Evolutionary conservation across 2,113 vertebrate species (phyloP).

Genomic region (Rhabdomys dilectus): DNA sequence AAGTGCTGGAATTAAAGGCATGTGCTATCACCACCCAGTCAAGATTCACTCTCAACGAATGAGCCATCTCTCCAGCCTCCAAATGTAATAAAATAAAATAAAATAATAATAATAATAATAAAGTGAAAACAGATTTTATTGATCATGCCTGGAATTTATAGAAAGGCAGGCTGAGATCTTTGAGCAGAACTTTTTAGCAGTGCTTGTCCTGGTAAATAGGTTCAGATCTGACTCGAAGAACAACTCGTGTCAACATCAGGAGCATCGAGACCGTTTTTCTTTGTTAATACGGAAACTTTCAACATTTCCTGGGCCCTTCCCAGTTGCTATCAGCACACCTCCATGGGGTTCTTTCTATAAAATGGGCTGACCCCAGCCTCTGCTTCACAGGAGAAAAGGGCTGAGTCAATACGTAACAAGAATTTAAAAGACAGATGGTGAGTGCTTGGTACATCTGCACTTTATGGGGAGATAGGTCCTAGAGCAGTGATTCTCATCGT

Average conservation of each 20-base stretch:
- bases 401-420: neutral
- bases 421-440: neutral
- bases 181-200: neutral
- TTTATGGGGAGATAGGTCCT: fast-evolving
- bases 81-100: neutral
- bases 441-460: neutral
- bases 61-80: neutral
- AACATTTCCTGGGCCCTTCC: neutral
- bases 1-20: neutral
- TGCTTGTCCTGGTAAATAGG: neutral
- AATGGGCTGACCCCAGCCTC: neutral
- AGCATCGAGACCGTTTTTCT: neutral
- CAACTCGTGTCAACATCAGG: neutral
- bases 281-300: neutral
- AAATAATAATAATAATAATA: too few species aligned
- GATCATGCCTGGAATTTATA: neutral
- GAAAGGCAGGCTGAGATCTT: neutral
- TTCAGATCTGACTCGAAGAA: neutral
- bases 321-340: neutral
- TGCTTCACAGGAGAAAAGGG: neutral
- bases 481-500: neutral
- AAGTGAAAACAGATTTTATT: neutral
- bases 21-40: neutral
- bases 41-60: neutral
- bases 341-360: neutral